Evolutionary conservation across 2,888 invertebrate species (phyloP).

Genomic region (Acanthacorydalis orientalis): DNA sequence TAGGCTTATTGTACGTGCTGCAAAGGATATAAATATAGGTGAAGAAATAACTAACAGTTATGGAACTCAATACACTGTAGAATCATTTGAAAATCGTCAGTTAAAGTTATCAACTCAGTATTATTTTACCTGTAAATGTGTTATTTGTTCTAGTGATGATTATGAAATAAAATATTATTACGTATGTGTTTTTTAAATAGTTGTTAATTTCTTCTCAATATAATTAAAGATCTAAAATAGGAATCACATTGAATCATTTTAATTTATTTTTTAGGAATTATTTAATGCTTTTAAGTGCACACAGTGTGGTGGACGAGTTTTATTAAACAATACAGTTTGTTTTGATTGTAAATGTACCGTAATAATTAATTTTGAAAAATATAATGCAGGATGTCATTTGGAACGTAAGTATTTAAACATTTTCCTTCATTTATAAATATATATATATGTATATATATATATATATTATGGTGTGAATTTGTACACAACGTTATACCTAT

Average conservation of each 20-base stretch:
- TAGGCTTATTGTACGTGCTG: conserved; percentile 51
- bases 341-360: background rate
- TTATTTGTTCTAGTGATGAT: conserved; percentile 36
- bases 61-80: conserved; percentile 55
- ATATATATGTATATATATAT: too few relatives aligned
- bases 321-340: conserved; percentile 10
- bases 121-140: conserved; percentile 62
- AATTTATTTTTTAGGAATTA: conserved; percentile 21
- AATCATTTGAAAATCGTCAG: conserved; percentile 40
- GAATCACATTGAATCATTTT: too few relatives aligned
- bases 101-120: conserved; percentile 50
- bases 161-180: conserved; percentile 17
- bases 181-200: conserved; percentile 12
- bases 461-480: too few relatives aligned
- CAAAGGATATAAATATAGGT: conserved; percentile 40
- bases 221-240: too few relatives aligned
- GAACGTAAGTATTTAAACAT: background rate
- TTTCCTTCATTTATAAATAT: background rate
- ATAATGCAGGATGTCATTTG: background rate
- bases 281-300: conserved; percentile 24
- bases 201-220: background rate
- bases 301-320: conserved; percentile 22
- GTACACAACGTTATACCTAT: too few relatives aligned
- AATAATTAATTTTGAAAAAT: background rate
- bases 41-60: conserved; percentile 76